Percentiles rank a stretch among this genome's conserved stretches.
phyloP scores from a whole-genome alignment of 2,888 invertebrate species.

The Agrypnus murinus region DNA sequence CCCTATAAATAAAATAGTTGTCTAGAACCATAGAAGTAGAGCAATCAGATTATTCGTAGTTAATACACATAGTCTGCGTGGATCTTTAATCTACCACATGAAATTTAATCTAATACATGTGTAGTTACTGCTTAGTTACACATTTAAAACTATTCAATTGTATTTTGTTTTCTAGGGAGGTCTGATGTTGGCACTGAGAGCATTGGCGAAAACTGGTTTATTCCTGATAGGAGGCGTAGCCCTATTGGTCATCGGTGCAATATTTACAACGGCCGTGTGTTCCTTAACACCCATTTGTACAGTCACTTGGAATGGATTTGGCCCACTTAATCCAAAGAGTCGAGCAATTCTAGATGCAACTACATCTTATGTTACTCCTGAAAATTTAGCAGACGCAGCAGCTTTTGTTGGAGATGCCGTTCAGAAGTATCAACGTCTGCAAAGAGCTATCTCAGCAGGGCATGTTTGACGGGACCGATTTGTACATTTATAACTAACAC shows the following conservation, averaged over 20 bases:
- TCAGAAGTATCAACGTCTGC: slow-evolving; percentile 74
- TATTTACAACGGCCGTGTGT: slow-evolving; percentile 76
- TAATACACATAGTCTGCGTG: too few species aligned
- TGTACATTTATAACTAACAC: too few species aligned
- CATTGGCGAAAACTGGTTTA: slow-evolving; percentile 70
- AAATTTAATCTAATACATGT: too few species aligned
- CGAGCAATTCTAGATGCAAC: too few species aligned
- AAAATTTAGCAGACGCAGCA: slow-evolving; percentile 75
- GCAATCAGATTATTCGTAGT: too few species aligned
- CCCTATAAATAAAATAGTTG: too few species aligned
- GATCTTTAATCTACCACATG: too few species aligned
- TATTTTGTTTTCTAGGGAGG: slow-evolving; percentile 62
- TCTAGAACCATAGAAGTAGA: too few species aligned
- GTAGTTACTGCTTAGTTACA: too few species aligned
- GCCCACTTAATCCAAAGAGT: slow-evolving; percentile 64
- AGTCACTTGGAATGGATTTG: slow-evolving; percentile 73
- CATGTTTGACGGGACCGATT: too few species aligned
- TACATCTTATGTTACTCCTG: slow-evolving; percentile 75
- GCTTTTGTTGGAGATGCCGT: slow-evolving; percentile 77
- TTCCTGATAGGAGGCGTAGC: slow-evolving; percentile 70
- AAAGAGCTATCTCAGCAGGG: slow-evolving; percentile 62
- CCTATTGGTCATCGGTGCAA: slow-evolving; percentile 73
- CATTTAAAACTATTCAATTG: too few species aligned
- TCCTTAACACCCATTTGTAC: slow-evolving; percentile 78
- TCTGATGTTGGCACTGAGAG: slow-evolving; percentile 60